Evolutionary conservation across 2,113 vertebrate species (phyloP).

Genomic region (Mormyrus lacerda): DNA sequence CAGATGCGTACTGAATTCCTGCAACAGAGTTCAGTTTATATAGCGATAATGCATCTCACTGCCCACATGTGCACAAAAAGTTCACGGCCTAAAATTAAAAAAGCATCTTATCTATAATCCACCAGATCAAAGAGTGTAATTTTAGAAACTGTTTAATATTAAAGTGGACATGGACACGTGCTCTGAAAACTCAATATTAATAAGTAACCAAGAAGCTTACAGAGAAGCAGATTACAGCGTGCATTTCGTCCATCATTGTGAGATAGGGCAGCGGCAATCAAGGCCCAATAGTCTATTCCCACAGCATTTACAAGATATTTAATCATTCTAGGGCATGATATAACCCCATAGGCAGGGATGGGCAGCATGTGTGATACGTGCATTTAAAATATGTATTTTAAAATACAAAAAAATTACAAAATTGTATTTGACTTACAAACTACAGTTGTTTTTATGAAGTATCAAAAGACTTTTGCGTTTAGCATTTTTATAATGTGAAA

Average conservation of each 20-base stretch:
- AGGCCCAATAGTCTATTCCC: not conserved
- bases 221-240: conserved; percentile 29
- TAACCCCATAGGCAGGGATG: not conserved
- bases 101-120: conserved; percentile 33
- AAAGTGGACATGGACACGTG: conserved; percentile 29
- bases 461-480: not conserved
- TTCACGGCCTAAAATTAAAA: conserved; percentile 4
- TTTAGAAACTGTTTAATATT: conserved; percentile 20
- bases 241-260: conserved; percentile 20
- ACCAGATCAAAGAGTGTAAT: conserved; percentile 38
- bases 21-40: conserved; percentile 1
- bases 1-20: conserved; percentile 11
- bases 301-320: not conserved
- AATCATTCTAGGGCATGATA: not conserved
- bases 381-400: not conserved
- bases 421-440: not conserved
- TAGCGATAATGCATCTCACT: not conserved
- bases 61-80: conserved; percentile 16
- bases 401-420: no score
- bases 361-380: not conserved
- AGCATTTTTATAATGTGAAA: not conserved
- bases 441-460: not conserved
- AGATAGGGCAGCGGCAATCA: not conserved
- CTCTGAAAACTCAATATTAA: conserved; percentile 26
- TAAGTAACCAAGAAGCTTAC: conserved; percentile 24